Base-by-base conservation (phyloP, 2,113 vertebrate species). In the Nestor notabilis region DNA sequence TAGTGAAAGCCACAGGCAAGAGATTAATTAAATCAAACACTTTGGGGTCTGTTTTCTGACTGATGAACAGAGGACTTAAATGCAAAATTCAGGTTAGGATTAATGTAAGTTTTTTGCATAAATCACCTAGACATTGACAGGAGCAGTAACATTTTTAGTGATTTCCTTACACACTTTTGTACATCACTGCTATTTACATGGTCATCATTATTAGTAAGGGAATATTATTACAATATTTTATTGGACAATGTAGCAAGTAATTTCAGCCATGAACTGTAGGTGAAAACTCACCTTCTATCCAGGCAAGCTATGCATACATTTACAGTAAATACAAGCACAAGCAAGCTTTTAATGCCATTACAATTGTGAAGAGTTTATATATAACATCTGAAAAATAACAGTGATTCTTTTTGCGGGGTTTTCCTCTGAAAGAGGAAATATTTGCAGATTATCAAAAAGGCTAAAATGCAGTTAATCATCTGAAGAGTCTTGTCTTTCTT, bases 21-120 rank as follows among this genome's bases (percentile, higher is more conserved):
- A 95, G 84, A 97, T 96, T 97, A 97, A 97, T 97, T 97, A 97
- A 97, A 78, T 90, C 78, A 96, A 95, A 96, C 33, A 79, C 25
- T 90, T 96, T 83, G 39, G 66, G n/a, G 58, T 89, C 47, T 95
- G 43, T 94, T 97, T 94, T 97, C 24, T 72, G 43, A 89, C 52
- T 77, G 76, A 66, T 87, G 91, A 95, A 65, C 55, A 97, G 47
- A 94, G 61, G 43, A 95, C 94, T 96, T 95, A 88, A 66, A 90
- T 95, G 83, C 24, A 85, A 89, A 96, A 88, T 29, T 75, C 29
- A 70, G 10, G 83, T 92, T 90, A 95, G 13, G 28, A 24, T 74
- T 92, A 68, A 70, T 85, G 64, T 84, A 88, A 91, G 65, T 86
- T 94, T 70, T 23, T 96, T 39, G 2, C 24, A 44, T 87, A 91